Base-by-base conservation (phyloP, 2,797 vertebrate genomes). In the Florisuga fusca region DNA sequence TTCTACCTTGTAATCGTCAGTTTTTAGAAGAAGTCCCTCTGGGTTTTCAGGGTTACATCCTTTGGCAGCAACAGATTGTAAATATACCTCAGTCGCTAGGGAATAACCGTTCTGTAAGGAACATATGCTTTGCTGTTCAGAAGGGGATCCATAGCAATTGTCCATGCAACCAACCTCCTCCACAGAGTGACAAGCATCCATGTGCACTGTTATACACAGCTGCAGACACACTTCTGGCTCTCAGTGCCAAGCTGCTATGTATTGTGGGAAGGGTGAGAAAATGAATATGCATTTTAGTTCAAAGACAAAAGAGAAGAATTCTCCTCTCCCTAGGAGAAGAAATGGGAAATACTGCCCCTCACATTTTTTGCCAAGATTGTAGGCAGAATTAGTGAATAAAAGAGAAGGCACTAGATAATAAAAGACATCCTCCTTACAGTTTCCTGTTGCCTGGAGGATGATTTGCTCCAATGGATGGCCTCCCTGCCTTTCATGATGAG, bases 371-470 rank as follows among this genome's bases (percentile, higher is more conserved):
- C 77, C 51, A 74, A 88, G 67, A 92, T 78, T 94, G 76, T 64
- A 83, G 55, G 22, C 50, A 61, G 93, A 97, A 96, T 92, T 84
- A 97, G 77, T 78, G 68, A 63, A 90, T 88, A 87, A 95, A 97
- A 93, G 75, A 76, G 90, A 97, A 75, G 58, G 74, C 51, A 43
- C 51, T 73, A 20, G 23, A 94, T 93, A 96, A 95, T 83, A 93
- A 92, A 96, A 95, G 36, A 93, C 93, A 96, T 94, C 63, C 59
- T 95, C 80, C 81, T 64, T 79, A 53, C 33, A 89, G 90, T 91
- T 97, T 94, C 97, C 91, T 85, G 87, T 87, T 88, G 80, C 93
- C 96, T 94, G 85, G 83, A 96, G 96, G 88, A 94, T 94, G 94
- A 97, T 90, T 93, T 92, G 73, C 93, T 96, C 90, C 82, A 95